These are phyloP conservation scores for Microplitis manilae DNA, from an alignment of 2,888 invertebrate genomes.

Conservation along the genomic window DNA sequence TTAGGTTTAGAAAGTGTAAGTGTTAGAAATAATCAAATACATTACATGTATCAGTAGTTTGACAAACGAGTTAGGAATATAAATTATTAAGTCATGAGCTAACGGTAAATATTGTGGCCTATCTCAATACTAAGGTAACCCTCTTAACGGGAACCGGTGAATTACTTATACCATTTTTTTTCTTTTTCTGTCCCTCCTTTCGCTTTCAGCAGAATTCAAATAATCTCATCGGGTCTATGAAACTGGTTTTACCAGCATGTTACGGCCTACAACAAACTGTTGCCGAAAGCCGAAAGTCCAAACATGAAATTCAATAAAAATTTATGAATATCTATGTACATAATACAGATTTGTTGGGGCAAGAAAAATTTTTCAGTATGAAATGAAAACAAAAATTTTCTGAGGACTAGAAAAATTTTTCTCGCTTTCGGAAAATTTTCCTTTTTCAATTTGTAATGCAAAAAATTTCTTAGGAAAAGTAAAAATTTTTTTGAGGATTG, in stretches of 20 bases:
- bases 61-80: neutral
- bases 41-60: neutral
- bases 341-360: too few relatives aligned
- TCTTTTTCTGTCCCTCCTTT: conserved; percentile 22
- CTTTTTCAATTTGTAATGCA: too few relatives aligned
- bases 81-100: conserved; percentile 15
- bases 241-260: neutral
- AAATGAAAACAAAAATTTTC: too few relatives aligned
- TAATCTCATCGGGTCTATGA: neutral
- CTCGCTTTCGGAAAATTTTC: too few relatives aligned
- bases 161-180: conserved; percentile 20
- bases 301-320: neutral
- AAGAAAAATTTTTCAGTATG: too few relatives aligned
- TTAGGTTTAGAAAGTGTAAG: neutral
- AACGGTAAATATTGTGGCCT: conserved; percentile 51
- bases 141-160: conserved; percentile 34
- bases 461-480: too few relatives aligned
- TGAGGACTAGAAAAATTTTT: too few relatives aligned
- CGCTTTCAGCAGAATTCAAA: neutral
- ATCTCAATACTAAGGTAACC: conserved; percentile 50
- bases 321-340: neutral
- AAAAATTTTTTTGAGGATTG: too few relatives aligned
- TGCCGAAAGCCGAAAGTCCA: neutral
- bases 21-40: neutral
- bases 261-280: neutral